A percentile compares a stretch with the other conserved stretches of the same genome.
Evolutionary conservation across 2,113 vertebrate genomes (phyloP).

Genomic region (Calonectris borealis): DNA sequence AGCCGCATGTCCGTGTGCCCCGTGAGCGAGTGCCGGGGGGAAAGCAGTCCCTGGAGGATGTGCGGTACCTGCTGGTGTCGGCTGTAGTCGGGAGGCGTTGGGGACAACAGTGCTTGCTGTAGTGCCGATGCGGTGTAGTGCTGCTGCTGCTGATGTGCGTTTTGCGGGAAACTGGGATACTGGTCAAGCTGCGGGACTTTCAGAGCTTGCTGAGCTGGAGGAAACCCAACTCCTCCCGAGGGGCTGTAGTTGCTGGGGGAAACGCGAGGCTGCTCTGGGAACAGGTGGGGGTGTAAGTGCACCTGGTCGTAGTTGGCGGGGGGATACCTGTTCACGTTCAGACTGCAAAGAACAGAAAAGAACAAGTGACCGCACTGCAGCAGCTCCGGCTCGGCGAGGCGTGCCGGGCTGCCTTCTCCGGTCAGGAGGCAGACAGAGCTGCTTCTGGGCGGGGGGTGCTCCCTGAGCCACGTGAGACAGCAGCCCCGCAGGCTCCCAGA

Average conservation of each 20-base stretch:
- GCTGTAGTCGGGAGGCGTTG: slow-evolving; percentile 89
- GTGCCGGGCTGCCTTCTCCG: rapidly evolving
- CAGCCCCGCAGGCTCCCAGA: neutral
- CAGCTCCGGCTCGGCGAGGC: rapidly evolving
- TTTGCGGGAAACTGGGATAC: slow-evolving; percentile 80
- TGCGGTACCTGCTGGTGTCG: slow-evolving; percentile 92
- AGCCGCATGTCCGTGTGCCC: slow-evolving; percentile 91
- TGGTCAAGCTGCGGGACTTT: slow-evolving; percentile 90
- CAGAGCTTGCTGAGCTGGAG: slow-evolving; percentile 76
- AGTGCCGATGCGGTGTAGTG: slow-evolving; percentile 86
- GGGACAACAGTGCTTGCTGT: slow-evolving; percentile 96
- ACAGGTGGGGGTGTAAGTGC: slow-evolving; percentile 85
- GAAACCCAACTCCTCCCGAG: slow-evolving; percentile 78
- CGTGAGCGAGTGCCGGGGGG: slow-evolving; percentile 93
- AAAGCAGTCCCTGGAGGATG: slow-evolving; percentile 95
- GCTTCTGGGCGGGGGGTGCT: neutral
- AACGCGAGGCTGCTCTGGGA: slow-evolving; percentile 73
- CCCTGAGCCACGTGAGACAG: rapidly evolving
- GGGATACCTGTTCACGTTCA: slow-evolving; percentile 87
- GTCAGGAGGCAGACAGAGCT: neutral
- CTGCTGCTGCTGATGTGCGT: slow-evolving; percentile 71
- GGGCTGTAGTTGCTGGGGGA: slow-evolving; percentile 83
- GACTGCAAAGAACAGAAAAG: slow-evolving; percentile 62
- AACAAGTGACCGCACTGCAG: rapidly evolving
- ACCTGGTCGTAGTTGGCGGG: slow-evolving; percentile 88